Percentiles rank a stretch among this genome's conserved stretches.
phyloP scores from a whole-genome alignment of 64 coral and sea anemone genomes.

The Montipora sp. region DNA sequence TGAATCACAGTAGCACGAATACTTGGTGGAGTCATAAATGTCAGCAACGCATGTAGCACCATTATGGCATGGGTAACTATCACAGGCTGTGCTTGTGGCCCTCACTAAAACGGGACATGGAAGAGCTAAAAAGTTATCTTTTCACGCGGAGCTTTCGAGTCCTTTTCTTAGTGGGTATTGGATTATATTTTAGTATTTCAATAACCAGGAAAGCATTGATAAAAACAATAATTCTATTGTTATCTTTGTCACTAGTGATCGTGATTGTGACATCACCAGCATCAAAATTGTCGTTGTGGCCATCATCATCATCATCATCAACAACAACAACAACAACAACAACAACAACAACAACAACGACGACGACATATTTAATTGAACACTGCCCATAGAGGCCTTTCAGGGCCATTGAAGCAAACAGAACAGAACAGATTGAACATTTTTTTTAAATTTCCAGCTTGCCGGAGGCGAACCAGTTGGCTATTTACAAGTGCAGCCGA shows the following conservation, averaged over 20 bases:
- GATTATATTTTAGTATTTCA: neutral
- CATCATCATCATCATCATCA: neutral
- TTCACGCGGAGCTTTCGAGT: no score
- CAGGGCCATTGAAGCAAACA: no score
- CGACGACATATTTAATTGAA: no score
- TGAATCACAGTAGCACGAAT: constrained; percentile 60
- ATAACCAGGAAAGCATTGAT: neutral
- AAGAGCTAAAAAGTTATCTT: neutral
- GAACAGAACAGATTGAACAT: no score
- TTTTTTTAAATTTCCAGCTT: no score
- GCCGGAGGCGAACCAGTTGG: no score
- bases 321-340: neutral
- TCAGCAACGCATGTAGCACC: constrained; percentile 75
- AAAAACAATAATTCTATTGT: neutral
- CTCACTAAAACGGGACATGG: constrained; percentile 13
- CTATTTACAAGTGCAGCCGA: no score
- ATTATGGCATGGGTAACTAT: constrained; percentile 77
- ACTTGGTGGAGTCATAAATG: constrained; percentile 52
- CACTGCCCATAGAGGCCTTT: no score
- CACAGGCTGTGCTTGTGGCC: constrained; percentile 43
- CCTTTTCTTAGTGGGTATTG: no score
- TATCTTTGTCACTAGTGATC: neutral
- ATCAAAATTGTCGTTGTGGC: neutral
- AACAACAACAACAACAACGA: no score
- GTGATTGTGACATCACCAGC: neutral